Evolutionary conservation across 1,140 invertebrate genomes (phyloP), one percentile per base, ranked within the genome.

Genomic region (Drosophila ohnishii): DNA sequence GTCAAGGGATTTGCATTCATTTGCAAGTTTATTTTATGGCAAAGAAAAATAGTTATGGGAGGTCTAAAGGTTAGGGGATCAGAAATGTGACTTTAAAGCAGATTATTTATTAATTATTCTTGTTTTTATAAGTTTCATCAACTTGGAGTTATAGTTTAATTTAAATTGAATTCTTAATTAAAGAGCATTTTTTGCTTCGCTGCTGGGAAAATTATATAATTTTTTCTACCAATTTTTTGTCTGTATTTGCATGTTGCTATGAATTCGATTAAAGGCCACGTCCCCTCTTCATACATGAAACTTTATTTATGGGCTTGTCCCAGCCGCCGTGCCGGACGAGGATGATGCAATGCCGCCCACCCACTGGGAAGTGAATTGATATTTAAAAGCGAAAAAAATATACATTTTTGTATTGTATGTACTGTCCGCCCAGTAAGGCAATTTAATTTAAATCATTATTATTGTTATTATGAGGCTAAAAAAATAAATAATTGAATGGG

Each of bases 181-280:
- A n/a, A 67, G 63, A 55, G 66, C 34, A 70, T 66, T 35, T 3
- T 8, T 32, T 40, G 2, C 2, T 22, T 53, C 62, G 34, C 9
- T 16, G 5, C 28, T 30, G 16, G 10, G 16, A 11, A 55, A 30
- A 37, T 53, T 10, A 3, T 25, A 5, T 11, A 7, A 10, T 30
- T 50, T 40, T 71, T 35, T 48, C 28, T 28, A 25, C 25, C 10
- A 28, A 39, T 45, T 59, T 71, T 62, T 61, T 53, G 34, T 28
- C n/a, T 25, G 30, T 47, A 37, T 75, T 80, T 80, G 59, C 58
- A 59, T 69, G 75, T 74, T 16, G 44, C 30, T 42, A 32, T 39
- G 58, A 67, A 81, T 58, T 81, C 45, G 78, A 81, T 81, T 81
- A 81, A 81, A 81, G 51, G 35, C 61, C 78, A 76, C 55, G 60